These are phyloP conservation scores for Ochropleura leucogaster DNA, from an alignment of 2,888 invertebrate genomes.

Conservation along the genomic window DNA sequence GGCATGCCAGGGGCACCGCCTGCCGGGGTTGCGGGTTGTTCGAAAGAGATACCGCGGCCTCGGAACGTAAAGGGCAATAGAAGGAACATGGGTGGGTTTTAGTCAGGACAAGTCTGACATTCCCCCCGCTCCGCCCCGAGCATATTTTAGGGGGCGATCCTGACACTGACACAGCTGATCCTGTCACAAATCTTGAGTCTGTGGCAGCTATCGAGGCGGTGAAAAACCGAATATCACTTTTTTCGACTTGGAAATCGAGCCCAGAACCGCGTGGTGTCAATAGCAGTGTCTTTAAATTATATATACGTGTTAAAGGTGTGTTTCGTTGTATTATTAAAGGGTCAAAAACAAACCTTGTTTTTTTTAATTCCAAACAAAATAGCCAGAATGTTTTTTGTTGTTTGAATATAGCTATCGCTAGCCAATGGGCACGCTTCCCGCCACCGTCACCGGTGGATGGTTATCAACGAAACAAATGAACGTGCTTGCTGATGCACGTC, in stretches of 20 bases:
- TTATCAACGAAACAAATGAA: conserved; percentile 54
- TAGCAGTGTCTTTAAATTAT: neutral
- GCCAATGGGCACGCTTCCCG: conserved; percentile 10
- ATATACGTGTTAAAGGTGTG: neutral
- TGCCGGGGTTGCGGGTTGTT: too few relatives aligned
- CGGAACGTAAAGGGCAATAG: too few relatives aligned
- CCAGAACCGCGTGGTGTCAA: too few relatives aligned
- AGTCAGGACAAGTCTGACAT: too few relatives aligned
- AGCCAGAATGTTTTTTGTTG: neutral
- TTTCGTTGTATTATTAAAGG: neutral
- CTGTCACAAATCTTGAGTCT: too few relatives aligned
- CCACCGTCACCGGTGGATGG: conserved; percentile 22
- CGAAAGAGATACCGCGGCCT: too few relatives aligned
- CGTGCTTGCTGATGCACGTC: conserved; percentile 45
- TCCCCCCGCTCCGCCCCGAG: too few relatives aligned
- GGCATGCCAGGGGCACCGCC: too few relatives aligned
- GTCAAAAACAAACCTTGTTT: neutral
- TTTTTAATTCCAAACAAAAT: neutral
- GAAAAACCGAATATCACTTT: too few relatives aligned
- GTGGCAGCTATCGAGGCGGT: neutral
- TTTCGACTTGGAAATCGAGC: too few relatives aligned
- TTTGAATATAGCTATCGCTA: neutral
- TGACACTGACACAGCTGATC: neutral
- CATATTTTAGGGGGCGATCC: neutral
- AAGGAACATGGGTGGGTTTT: too few relatives aligned